Evolutionary conservation across 2,797 vertebrate genomes (phyloP).

Genomic region (Myotis myotis): DNA sequence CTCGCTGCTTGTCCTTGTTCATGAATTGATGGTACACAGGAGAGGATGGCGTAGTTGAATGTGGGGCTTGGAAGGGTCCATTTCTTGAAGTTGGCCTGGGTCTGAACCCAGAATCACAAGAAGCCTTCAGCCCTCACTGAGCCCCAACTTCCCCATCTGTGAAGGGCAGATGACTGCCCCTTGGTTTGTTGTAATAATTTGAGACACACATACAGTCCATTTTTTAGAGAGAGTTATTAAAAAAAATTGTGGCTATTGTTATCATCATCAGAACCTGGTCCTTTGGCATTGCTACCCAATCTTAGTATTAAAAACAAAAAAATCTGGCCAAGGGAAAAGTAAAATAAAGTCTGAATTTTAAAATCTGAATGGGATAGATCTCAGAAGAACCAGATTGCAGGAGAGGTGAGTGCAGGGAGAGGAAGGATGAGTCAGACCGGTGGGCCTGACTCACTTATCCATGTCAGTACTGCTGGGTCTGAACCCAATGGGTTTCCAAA

Average conservation of each 20-base stretch:
- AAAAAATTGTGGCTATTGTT: neutral
- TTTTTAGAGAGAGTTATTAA: neutral
- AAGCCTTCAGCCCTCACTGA: neutral
- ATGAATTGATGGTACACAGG: neutral
- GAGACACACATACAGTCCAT: fast-evolving
- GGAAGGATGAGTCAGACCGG: neutral
- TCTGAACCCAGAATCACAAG: neutral
- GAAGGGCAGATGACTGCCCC: neutral
- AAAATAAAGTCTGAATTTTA: slow-evolving; percentile 32
- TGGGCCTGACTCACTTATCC: neutral
- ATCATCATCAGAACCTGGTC: neutral
- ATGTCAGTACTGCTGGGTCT: neutral
- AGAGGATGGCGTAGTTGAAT: neutral
- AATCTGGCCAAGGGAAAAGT: slow-evolving; percentile 12
- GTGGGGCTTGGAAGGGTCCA: neutral
- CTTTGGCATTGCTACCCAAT: neutral
- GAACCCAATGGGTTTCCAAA: slow-evolving; percentile 10
- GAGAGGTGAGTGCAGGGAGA: neutral
- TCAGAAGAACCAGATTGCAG: neutral
- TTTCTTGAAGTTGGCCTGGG: neutral
- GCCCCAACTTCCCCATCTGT: neutral
- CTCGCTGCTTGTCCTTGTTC: neutral
- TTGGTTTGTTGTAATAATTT: neutral
- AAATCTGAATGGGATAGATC: neutral
- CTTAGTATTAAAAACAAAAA: neutral